Evolutionary conservation across 1,140 invertebrate genomes (phyloP).

Genomic region (Nasonia giraulti): DNA sequence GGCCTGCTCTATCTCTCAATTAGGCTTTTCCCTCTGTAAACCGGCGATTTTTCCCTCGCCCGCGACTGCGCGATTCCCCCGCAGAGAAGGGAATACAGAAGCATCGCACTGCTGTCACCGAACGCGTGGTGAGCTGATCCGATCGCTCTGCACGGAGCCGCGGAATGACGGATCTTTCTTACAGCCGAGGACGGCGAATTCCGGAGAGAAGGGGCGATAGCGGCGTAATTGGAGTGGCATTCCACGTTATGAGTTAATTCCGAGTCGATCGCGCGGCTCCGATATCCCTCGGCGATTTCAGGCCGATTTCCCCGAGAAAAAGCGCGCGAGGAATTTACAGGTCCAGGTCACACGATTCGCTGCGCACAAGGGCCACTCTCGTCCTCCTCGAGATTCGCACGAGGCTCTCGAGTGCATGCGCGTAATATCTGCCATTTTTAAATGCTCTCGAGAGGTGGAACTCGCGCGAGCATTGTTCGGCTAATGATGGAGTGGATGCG

Average conservation of each 20-base stretch:
- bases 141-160: constrained; percentile 53
- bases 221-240: constrained; percentile 70
- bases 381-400: constrained; percentile 39
- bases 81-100: neutral
- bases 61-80: neutral
- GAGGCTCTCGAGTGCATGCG: constrained; percentile 54
- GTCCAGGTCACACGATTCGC: constrained; percentile 18
- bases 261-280: constrained; percentile 51
- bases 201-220: constrained; percentile 28
- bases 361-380: neutral
- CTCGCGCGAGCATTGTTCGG: constrained; percentile 63
- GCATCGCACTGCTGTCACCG: constrained; percentile 28
- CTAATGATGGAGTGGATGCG: constrained; percentile 71
- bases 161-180: constrained; percentile 58
- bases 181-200: constrained; percentile 52
- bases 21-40: neutral
- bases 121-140: constrained; percentile 55
- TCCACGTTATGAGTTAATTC: constrained; percentile 72
- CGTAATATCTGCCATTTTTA: constrained; percentile 63
- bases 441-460: constrained; percentile 55
- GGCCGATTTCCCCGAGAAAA: constrained; percentile 8
- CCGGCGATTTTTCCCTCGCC: neutral
- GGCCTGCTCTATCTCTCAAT: constrained; percentile 26
- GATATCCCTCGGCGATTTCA: constrained; percentile 13
- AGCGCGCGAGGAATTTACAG: neutral